Evolutionary conservation across 2,888 invertebrate species (phyloP), one percentile per base, ranked within the genome.

Genomic region (Polydrusus cervinus): DNA sequence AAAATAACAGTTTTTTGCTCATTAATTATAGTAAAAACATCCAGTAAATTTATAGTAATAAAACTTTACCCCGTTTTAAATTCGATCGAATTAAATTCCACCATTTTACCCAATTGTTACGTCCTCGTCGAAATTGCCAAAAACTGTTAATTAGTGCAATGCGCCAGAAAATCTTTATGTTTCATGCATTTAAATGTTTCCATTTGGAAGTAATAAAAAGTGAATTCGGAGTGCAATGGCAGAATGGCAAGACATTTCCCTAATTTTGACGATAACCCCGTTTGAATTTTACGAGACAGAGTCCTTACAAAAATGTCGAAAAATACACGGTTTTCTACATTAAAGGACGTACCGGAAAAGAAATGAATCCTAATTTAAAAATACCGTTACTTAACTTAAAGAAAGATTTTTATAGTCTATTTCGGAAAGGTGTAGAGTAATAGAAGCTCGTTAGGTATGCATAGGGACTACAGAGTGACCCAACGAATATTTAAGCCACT

Each of bases 111-210:
- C 70, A 49, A 70, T 74, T 74, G 69, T 74, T 74, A 74, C 70
- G 57, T 74, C 57, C 47, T 70, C 65, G 57, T 43, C 65, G 65
- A 57, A 69, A 74, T 74, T 74, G 64, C 74, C 64, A 47, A 60
- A 74, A 74, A 70, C 74, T 74, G 74, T 70, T 74, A 74, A 74
- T 74, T 74, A 74, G 57, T 30, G 13, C 55, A 68, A n/a, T 30
- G 7, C 65, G 51, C 13, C 61, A 57, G 65, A 62, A 64, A 74
- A 69, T 74, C 65, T 75, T 40, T 66, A 53, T 75, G 75, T 75
- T 65, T 71, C 55, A 75, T 75, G 75, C 75, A 75, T 75, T 75
- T 75, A 75, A 75, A 75, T 75, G 75, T 51, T 40, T 65, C 47
- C 71, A 66, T 71, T 75, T 75, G 66, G 14, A 20, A 30, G 49